These are phyloP conservation scores for Rhadinocentrus ornatus DNA, from an alignment of 2,797 vertebrate species.

Conservation along the genomic window DNA sequence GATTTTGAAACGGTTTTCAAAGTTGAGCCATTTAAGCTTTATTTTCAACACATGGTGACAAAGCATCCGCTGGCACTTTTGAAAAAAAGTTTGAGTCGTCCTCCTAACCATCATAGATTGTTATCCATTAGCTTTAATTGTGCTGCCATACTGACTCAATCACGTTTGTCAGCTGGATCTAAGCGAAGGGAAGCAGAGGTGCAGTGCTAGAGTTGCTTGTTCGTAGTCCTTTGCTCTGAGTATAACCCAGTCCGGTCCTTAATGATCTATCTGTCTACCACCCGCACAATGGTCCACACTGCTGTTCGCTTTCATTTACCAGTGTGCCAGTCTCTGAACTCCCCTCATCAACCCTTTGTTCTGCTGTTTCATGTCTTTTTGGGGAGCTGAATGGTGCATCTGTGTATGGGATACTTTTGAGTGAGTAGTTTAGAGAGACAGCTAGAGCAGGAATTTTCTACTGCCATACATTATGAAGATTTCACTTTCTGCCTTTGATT, in stretches of 20 bases:
- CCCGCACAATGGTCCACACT: slow-evolving; percentile 78
- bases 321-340: slow-evolving; percentile 79
- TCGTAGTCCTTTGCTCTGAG: slow-evolving; percentile 66
- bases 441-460: slow-evolving; percentile 69
- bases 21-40: slow-evolving; percentile 28
- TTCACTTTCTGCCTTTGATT: slow-evolving; percentile 88
- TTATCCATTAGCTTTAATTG: slow-evolving; percentile 69
- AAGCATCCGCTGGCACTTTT: slow-evolving; percentile 48
- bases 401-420: slow-evolving; percentile 82
- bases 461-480: slow-evolving; percentile 87
- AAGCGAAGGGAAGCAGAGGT: slow-evolving; percentile 58
- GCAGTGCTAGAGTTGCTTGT: slow-evolving; percentile 61
- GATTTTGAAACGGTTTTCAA: slow-evolving; percentile 48
- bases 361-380: slow-evolving; percentile 80
- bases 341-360: slow-evolving; percentile 78
- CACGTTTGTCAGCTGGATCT: slow-evolving; percentile 74
- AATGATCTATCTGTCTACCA: slow-evolving; percentile 82
- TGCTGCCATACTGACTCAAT: slow-evolving; percentile 69
- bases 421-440: slow-evolving; percentile 68
- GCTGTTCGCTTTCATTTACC: slow-evolving; percentile 82
- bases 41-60: slow-evolving; percentile 28
- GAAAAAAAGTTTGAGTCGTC: slow-evolving; percentile 61
- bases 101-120: slow-evolving; percentile 54
- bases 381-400: slow-evolving; percentile 68
- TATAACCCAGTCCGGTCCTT: slow-evolving; percentile 73